phyloP scores from a whole-genome alignment of 2,797 vertebrate genomes.

The Adelosebastes latens region DNA sequence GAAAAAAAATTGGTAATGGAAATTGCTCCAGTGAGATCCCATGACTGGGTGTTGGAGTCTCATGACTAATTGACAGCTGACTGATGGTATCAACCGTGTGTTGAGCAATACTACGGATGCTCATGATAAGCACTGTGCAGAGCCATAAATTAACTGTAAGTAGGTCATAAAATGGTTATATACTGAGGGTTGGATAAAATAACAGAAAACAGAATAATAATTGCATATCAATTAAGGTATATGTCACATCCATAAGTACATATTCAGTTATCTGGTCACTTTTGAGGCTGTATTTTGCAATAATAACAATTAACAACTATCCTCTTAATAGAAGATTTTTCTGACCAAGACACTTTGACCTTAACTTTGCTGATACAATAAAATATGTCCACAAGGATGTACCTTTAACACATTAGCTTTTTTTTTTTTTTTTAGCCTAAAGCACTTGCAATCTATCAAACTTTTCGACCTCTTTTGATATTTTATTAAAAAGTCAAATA shows the following conservation, averaged over 20 bases:
- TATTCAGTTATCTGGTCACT: neutral
- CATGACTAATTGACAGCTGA: constrained; percentile 27
- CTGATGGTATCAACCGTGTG: neutral
- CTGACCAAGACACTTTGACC: neutral
- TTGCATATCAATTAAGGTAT: neutral
- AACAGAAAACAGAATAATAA: neutral
- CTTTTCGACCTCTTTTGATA: neutral
- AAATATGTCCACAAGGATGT: neutral
- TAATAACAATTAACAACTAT: neutral
- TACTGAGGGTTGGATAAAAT: neutral
- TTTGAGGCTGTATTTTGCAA: neutral
- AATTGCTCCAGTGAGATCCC: neutral
- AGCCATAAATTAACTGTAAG: neutral
- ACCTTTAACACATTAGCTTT: neutral
- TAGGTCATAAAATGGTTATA: neutral
- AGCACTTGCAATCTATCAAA: neutral
- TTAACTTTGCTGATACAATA: neutral
- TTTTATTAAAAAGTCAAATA: neutral
- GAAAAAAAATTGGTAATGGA: neutral
- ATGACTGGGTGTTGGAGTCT: neutral
- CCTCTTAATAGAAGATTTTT: neutral
- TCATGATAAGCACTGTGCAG: neutral
- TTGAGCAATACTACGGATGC: neutral
- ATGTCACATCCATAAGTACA: too few species aligned
- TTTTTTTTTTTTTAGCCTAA: neutral